Evolutionary conservation across 2,797 vertebrate genomes (phyloP).

Genomic region (Percopsis omiscomaycus): DNA sequence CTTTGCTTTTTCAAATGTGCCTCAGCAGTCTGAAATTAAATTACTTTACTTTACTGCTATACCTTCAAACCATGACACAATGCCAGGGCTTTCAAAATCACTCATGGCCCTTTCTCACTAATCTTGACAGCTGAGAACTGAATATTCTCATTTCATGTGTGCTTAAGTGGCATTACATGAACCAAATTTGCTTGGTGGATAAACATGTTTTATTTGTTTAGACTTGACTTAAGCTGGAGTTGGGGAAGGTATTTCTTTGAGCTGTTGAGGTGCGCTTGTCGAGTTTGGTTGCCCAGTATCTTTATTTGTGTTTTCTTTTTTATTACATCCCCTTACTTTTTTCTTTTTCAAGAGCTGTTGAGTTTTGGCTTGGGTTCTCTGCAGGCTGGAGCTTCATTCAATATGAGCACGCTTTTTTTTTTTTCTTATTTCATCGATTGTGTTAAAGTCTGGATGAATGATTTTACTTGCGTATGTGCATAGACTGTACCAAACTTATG

Average conservation of each 20-base stretch:
- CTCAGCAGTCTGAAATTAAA: slow-evolving; percentile 62
- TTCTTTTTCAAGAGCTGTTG: slow-evolving; percentile 39
- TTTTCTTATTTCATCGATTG: slow-evolving; percentile 33
- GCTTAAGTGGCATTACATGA: not conserved
- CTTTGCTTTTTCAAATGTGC: slow-evolving; percentile 68
- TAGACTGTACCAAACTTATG: slow-evolving; percentile 47
- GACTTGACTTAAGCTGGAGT: slow-evolving; percentile 8
- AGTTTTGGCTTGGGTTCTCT: slow-evolving; percentile 70
- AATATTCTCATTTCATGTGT: too few species aligned
- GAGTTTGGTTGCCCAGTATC: slow-evolving; percentile 59
- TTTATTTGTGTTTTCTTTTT: slow-evolving; percentile 31
- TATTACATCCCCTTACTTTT: slow-evolving; percentile 1
- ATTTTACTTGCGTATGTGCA: slow-evolving; percentile 54
- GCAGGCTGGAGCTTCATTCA: slow-evolving; percentile 74
- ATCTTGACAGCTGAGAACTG: too few species aligned
- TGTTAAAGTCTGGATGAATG: slow-evolving; percentile 46
- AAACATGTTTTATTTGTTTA: slow-evolving; percentile 5
- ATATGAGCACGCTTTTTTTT: slow-evolving; percentile 58
- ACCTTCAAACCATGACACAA: not conserved
- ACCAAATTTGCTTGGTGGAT: not conserved
- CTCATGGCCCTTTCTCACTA: not conserved
- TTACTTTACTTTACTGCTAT: not conserved
- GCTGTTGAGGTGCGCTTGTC: slow-evolving; percentile 60
- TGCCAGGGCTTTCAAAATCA: not conserved
- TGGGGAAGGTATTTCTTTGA: slow-evolving; percentile 40